Conservation (phyloP, 2,113 vertebrate genomes). For the Astur gentilis region DNA sequence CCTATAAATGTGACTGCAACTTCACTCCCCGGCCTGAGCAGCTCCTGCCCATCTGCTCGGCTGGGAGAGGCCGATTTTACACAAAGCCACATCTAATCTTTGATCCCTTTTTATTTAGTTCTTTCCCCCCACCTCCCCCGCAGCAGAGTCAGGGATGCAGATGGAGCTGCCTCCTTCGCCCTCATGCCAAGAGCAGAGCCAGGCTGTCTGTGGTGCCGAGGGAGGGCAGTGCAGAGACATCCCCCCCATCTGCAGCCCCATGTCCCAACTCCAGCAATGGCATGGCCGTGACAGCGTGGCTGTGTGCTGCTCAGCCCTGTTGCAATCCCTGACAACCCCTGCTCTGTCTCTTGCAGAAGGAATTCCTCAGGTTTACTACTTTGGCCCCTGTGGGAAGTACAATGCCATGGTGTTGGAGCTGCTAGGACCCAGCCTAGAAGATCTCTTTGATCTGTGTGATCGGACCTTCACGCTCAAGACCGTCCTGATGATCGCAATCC, state of each 20-base stretch:
- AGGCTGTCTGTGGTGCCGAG: accelerated
- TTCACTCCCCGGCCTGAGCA: background rate
- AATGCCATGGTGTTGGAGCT: slow-evolving; percentile 99
- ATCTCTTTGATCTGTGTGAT: slow-evolving; percentile 96
- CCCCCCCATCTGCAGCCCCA: background rate
- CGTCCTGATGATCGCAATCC: slow-evolving; percentile 98
- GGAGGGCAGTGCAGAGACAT: background rate
- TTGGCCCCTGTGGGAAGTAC: slow-evolving; percentile 97
- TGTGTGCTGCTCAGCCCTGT: background rate
- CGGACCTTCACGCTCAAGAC: slow-evolving; percentile 97
- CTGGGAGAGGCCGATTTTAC: background rate
- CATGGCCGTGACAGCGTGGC: accelerated
- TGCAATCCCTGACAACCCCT: background rate
- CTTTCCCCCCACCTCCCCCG: background rate
- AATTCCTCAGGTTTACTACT: slow-evolving; percentile 98
- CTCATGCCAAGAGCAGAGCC: background rate
- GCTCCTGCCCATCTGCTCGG: background rate
- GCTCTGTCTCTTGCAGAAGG: slow-evolving; percentile 80
- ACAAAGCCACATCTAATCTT: background rate
- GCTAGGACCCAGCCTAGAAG: slow-evolving; percentile 94
- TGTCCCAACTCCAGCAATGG: accelerated
- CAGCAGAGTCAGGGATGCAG: background rate
- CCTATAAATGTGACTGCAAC: background rate
- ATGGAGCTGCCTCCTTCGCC: background rate
- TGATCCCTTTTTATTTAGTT: slow-evolving; percentile 11